Base-by-base conservation (phyloP, 2,797 vertebrate species). In the Mormyrus hasselquistii region DNA sequence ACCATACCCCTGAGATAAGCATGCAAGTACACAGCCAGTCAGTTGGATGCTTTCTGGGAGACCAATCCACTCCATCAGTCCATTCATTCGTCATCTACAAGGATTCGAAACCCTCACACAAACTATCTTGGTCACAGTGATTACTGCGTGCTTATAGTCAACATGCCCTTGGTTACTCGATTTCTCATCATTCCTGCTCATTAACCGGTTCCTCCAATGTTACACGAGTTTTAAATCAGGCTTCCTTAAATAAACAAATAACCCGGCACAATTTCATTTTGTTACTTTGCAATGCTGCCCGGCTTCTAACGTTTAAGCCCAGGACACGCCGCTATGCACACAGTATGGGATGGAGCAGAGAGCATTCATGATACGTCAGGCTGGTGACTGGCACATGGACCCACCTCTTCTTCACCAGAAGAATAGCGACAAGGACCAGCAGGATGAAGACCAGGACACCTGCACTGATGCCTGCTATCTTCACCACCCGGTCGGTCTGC, bases 361-460 rank as follows among this genome's bases (percentile, higher is more conserved):
- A 47, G 41, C 69, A 49, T 16, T 25, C 34, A 76, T 79, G 73
- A 88, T 88, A 19, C 12, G 14, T 49, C 44, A 85, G 14, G 41
- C 4, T 50, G 87, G 44, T 12, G 44, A 88, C 8, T 14, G 44
- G 59, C 25, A 41, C 19, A 19, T n/a, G 49, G 14, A 93, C 97
- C 96, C 96, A 99, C 98, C 98, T 99, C 93, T 99, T 99, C 96
- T 99, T 99, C 89, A 99, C 97, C 90, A 99, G 94, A 92, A 99
- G 93, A 94, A 99, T 92, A 93, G 98, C 97, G 92, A 99, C 97
- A 52, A 99, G 97, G 91, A 99, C 97, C 91, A 99, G 97, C 1
- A 99, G 95, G 91, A 99, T 97, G 92, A 99, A 99, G 92, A 99
- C 98, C 87, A 99, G 95, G 90, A 99, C 97, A 1, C 97, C 98